phyloP scores from a whole-genome alignment of 2,888 invertebrate genomes.

The Cynaeus angustus region DNA sequence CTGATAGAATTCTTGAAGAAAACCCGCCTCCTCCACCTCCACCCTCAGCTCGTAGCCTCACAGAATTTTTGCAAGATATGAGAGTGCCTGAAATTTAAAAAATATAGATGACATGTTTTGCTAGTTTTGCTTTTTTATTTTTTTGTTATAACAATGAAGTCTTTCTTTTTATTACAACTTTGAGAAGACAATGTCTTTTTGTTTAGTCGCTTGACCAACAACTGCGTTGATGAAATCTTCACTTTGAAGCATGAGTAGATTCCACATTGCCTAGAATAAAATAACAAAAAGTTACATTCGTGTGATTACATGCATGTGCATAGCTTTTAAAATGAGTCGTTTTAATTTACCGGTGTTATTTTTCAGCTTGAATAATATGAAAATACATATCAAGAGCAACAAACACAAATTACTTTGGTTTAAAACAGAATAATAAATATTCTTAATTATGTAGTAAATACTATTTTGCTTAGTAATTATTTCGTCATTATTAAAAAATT shows the following conservation, averaged over 20 bases:
- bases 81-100: conserved; percentile 16
- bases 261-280: conserved; percentile 81
- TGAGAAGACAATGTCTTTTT: conserved; percentile 83
- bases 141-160: not conserved
- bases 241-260: conserved; percentile 91
- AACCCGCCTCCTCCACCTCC: conserved; percentile 62
- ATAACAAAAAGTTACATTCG: no score
- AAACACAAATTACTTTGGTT: no score
- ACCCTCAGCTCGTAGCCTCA: conserved; percentile 57
- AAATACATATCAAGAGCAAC: no score
- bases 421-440: no score
- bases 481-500: no score
- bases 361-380: conserved; percentile 66
- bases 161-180: conserved; percentile 79
- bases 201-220: conserved; percentile 83
- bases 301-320: no score
- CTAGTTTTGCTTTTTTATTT: conserved; percentile 14
- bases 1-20: conserved; percentile 60
- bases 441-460: no score
- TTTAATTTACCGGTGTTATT: not conserved
- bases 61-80: conserved; percentile 51
- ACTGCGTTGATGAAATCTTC: conserved; percentile 90
- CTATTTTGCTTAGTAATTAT: no score
- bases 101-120: not conserved
- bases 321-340: conserved; percentile 41